phyloP scores from a whole-genome alignment of 2,888 invertebrate genomes.

The Scaeva pyrastri region DNA sequence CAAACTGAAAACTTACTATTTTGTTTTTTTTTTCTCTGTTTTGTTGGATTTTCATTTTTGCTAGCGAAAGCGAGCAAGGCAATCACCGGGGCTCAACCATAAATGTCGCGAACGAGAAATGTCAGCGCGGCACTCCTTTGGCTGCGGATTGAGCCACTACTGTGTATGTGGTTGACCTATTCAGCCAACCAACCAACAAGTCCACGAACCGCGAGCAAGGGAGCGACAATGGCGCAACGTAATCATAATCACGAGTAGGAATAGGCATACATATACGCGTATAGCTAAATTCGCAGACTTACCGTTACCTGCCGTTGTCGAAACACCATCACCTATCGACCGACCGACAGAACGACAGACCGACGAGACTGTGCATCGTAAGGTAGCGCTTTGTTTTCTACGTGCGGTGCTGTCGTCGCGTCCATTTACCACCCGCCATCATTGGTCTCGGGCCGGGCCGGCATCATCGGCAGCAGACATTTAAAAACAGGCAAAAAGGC shows the following conservation, averaged over 20 bases:
- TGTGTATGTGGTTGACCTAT: slow-evolving; percentile 70
- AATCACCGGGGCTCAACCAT: slow-evolving; percentile 43
- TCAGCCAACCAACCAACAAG: slow-evolving; percentile 68
- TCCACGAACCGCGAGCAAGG: slow-evolving; percentile 33
- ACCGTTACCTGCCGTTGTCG: slow-evolving; percentile 2
- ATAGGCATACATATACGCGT: neutral
- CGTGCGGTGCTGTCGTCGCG: slow-evolving; percentile 3
- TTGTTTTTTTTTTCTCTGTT: slow-evolving; percentile 15
- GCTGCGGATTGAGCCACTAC: slow-evolving; percentile 44
- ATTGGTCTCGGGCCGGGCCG: neutral
- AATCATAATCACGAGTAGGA: slow-evolving; percentile 60
- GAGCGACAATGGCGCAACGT: slow-evolving; percentile 59
- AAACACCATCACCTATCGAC: neutral
- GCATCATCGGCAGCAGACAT: slow-evolving; percentile 58
- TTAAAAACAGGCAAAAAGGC: slow-evolving; percentile 28
- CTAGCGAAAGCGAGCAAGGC: slow-evolving; percentile 41
- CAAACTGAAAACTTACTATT: slow-evolving; percentile 37
- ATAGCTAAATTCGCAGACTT: too few relatives aligned
- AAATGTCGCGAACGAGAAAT: slow-evolving; percentile 51
- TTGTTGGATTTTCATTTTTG: slow-evolving; percentile 16
- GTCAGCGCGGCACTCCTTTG: slow-evolving; percentile 53
- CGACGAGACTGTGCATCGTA: neutral
- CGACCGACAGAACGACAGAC: too few relatives aligned
- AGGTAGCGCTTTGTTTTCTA: slow-evolving; percentile 6
- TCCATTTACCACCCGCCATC: slow-evolving; percentile 1